Percentiles rank a stretch among this genome's conserved stretches.
These are phyloP conservation scores for Cygnus buccinator DNA, from an alignment of 2,113 vertebrate genomes.

Conservation along the genomic window DNA sequence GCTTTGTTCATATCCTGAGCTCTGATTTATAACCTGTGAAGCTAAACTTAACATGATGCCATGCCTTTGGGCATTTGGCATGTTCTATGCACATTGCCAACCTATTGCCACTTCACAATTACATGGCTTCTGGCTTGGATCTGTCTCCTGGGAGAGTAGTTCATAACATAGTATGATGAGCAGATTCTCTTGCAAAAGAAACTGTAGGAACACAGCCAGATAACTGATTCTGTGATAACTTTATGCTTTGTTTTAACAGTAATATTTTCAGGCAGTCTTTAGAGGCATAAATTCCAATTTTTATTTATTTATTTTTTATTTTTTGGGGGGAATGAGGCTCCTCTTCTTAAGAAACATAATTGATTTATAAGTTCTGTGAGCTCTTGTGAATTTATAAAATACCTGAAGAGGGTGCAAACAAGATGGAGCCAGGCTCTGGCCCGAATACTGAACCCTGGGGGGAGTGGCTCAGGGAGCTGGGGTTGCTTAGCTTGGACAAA, in stretches of 20 bases:
- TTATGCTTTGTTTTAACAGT: neutral
- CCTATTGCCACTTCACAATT: neutral
- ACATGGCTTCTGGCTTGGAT: neutral
- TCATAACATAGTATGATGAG: neutral
- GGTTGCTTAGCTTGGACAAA: no score
- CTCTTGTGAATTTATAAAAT: neutral
- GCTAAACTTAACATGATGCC: neutral
- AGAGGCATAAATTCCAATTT: neutral
- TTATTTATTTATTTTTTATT: neutral
- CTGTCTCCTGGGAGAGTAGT: neutral
- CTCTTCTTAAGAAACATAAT: neutral
- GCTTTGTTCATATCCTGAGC: neutral
- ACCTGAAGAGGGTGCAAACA: neutral
- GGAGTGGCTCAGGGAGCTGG: no score
- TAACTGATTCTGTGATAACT: no score
- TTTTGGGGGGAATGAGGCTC: neutral
- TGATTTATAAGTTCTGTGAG: neutral
- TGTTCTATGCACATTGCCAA: neutral
- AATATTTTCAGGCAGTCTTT: neutral
- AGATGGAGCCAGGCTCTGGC: neutral
- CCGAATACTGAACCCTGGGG: no score
- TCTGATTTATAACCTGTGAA: neutral
- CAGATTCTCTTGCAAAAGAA: neutral
- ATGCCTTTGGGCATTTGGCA: neutral
- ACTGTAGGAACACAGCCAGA: neutral